Evolutionary conservation across 2,797 vertebrate species (phyloP).

Genomic region (Megaceryle alcyon): DNA sequence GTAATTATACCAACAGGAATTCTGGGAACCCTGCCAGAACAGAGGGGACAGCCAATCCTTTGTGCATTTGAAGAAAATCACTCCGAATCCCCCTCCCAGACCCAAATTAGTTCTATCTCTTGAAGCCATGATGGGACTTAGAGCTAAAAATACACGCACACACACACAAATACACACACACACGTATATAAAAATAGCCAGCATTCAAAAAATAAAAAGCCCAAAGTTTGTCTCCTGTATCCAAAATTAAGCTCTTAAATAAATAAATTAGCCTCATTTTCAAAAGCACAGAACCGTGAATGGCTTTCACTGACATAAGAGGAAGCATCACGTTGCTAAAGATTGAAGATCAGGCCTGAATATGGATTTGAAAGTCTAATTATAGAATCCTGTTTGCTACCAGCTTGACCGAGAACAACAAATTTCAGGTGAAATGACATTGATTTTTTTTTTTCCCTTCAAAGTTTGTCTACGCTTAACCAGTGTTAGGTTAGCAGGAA

Average conservation of each 20-base stretch:
- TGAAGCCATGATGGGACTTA: not conserved
- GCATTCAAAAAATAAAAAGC: not conserved
- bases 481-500: not conserved
- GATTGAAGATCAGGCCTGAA: slow-evolving; percentile 37
- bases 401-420: slow-evolving; percentile 33
- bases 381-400: slow-evolving; percentile 47
- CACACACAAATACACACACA: not conserved
- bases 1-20: slow-evolving; percentile 58
- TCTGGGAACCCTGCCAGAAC: slow-evolving; percentile 57
- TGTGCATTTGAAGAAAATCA: not conserved
- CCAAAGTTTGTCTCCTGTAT: slow-evolving; percentile 15
- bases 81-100: not conserved
- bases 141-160: slow-evolving; percentile 29
- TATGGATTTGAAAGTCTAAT: slow-evolving; percentile 66
- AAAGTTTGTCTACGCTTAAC: not conserved
- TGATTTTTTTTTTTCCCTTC: not conserved
- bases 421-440: slow-evolving; percentile 51
- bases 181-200: slow-evolving; percentile 43
- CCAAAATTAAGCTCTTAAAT: slow-evolving; percentile 61
- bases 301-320: slow-evolving; percentile 46
- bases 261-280: slow-evolving; percentile 64
- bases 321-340: slow-evolving; percentile 42
- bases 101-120: slow-evolving; percentile 33
- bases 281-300: not conserved
- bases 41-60: slow-evolving; percentile 12